phyloP scores from a whole-genome alignment of 2,888 invertebrate species.

The Epirrita christyi region DNA sequence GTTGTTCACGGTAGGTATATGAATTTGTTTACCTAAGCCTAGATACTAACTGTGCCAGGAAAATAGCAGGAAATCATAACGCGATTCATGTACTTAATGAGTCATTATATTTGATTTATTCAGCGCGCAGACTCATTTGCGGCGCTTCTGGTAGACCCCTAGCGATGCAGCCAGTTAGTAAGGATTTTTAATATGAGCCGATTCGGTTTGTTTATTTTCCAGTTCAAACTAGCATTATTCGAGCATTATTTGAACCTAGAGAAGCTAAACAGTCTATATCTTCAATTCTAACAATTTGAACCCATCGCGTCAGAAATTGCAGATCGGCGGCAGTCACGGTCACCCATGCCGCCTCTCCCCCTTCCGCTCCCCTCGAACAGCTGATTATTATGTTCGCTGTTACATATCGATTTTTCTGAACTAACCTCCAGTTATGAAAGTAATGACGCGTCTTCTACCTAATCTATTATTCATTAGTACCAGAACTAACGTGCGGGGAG shows the following conservation, averaged over 20 bases:
- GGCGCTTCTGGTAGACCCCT: neutral
- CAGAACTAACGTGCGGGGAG: constrained; percentile 38
- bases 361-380: constrained; percentile 76
- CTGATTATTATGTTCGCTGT: constrained; percentile 80
- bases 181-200: neutral
- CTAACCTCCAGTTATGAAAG: constrained; percentile 66
- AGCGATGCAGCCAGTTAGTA: neutral
- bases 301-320: constrained; percentile 61
- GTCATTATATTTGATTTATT: constrained; percentile 45
- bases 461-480: constrained; percentile 27
- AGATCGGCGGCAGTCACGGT: constrained; percentile 72
- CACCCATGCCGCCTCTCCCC: constrained; percentile 69
- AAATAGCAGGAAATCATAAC: constrained; percentile 38
- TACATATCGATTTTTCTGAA: constrained; percentile 78
- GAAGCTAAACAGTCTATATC: too few relatives aligned
- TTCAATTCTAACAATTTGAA: constrained; percentile 13
- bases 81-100: constrained; percentile 47
- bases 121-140: neutral
- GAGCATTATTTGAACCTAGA: too few relatives aligned
- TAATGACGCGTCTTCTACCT: constrained; percentile 43
- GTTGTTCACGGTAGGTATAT: too few relatives aligned
- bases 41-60: constrained; percentile 41
- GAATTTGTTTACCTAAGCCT: too few relatives aligned
- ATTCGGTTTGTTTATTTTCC: neutral
- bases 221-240: neutral